Percentiles rank a stretch among this genome's conserved stretches.
Conservation (phyloP, 2,797 vertebrate species). For the Decapterus maruadsi region DNA sequence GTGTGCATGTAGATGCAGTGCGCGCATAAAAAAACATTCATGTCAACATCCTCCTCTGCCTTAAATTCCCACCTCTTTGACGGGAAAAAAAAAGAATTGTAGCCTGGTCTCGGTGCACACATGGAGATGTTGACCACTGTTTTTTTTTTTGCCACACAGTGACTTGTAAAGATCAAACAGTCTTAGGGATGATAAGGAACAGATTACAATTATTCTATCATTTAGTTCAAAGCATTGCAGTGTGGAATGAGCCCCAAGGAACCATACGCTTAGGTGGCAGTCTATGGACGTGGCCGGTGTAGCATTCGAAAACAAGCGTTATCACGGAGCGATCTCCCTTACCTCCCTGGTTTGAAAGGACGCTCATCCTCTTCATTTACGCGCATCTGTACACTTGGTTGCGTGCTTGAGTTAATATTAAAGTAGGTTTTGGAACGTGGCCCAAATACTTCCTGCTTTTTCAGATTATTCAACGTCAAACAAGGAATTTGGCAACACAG, state of each 20-base stretch:
- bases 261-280: constrained; percentile 78
- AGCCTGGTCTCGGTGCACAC: constrained; percentile 45
- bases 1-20: constrained; percentile 50
- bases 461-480: constrained; percentile 69
- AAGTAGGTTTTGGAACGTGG: constrained; percentile 81
- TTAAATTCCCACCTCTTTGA: constrained; percentile 59
- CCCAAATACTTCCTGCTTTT: constrained; percentile 82
- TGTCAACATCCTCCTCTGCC: constrained; percentile 57
- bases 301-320: constrained; percentile 80
- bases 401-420: constrained; percentile 85
- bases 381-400: constrained; percentile 85
- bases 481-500: constrained; percentile 70
- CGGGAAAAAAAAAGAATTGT: constrained; percentile 32
- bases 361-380: constrained; percentile 76
- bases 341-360: constrained; percentile 84
- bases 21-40: constrained; percentile 60
- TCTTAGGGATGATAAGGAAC: constrained; percentile 71
- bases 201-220: constrained; percentile 83
- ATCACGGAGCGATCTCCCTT: constrained; percentile 75
- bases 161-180: constrained; percentile 84
- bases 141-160: constrained; percentile 67
- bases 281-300: constrained; percentile 69
- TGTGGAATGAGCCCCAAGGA: constrained; percentile 70
- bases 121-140: constrained; percentile 64
- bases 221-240: constrained; percentile 81